phyloP scores from a whole-genome alignment of 2,888 invertebrate species.

The Meganola albula region DNA sequence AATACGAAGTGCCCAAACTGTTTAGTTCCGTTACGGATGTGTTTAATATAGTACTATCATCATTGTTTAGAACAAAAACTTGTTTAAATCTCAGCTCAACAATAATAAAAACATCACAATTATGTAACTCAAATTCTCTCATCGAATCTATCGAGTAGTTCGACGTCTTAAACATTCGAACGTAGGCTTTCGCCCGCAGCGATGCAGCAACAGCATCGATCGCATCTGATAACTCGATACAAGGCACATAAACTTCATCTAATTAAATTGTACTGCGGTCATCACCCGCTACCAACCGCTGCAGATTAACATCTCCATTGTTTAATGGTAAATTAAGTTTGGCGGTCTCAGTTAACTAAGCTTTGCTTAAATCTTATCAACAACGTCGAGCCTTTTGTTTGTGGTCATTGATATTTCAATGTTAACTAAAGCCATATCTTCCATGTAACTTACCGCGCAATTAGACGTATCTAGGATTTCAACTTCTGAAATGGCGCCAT shows the following conservation, averaged over 20 bases:
- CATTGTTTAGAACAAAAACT: slow-evolving; percentile 41
- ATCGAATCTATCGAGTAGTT: slow-evolving; percentile 33
- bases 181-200: slow-evolving; percentile 40
- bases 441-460: slow-evolving; percentile 82
- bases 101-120: slow-evolving; percentile 38
- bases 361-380: slow-evolving; percentile 30
- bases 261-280: slow-evolving; percentile 68
- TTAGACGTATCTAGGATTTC: slow-evolving; percentile 89
- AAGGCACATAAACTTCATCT: slow-evolving; percentile 65
- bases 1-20: slow-evolving; percentile 47
- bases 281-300: slow-evolving; percentile 50
- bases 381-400: slow-evolving; percentile 27
- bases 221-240: slow-evolving; percentile 56
- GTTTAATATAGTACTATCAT: slow-evolving; percentile 45
- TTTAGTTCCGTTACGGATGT: slow-evolving; percentile 53
- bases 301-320: slow-evolving; percentile 71
- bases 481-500: slow-evolving; percentile 86
- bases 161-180: slow-evolving; percentile 15
- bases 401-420: slow-evolving; percentile 26
- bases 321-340: slow-evolving; percentile 66
- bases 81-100: slow-evolving; percentile 30
- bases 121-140: slow-evolving; percentile 37
- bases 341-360: slow-evolving; percentile 49
- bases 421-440: slow-evolving; percentile 25
- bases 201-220: slow-evolving; percentile 39